A percentile compares a stretch with the other conserved stretches of the same genome.
phyloP scores from a whole-genome alignment of 2,113 vertebrate species.

The Seriola aureovittata region DNA sequence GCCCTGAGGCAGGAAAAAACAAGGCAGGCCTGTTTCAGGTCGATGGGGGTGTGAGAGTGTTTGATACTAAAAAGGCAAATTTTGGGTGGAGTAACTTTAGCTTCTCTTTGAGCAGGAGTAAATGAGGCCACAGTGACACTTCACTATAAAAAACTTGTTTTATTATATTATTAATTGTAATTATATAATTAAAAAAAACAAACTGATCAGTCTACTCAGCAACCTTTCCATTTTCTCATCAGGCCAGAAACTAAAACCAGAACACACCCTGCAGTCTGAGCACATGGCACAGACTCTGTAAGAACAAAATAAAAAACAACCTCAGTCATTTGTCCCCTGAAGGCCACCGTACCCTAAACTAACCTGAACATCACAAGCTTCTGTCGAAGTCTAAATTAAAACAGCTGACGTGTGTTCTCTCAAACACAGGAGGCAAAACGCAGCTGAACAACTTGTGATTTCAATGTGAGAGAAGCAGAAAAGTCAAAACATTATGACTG shows the following conservation, averaged over 20 bases:
- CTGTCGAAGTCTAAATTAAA: background rate
- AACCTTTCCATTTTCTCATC: too few relatives aligned
- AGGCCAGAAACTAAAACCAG: too few relatives aligned
- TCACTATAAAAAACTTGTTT: too few relatives aligned
- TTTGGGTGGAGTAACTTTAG: too few relatives aligned
- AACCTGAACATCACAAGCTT: conserved; percentile 38
- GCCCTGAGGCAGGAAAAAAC: conserved; percentile 27
- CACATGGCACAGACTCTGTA: background rate
- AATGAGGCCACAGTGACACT: too few relatives aligned
- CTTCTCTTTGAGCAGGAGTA: too few relatives aligned
- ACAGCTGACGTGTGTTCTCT: conserved; percentile 18
- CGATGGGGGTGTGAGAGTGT: background rate
- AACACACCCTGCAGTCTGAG: conserved; percentile 10
- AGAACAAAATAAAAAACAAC: background rate
- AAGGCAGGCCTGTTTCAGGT: conserved; percentile 8
- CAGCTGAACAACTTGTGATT: conserved; percentile 50
- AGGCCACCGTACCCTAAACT: background rate
- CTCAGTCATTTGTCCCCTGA: background rate
- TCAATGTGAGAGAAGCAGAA: background rate
- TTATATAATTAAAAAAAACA: too few relatives aligned
- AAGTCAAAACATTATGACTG: background rate
- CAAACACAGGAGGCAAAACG: too few relatives aligned
- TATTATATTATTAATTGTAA: too few relatives aligned
- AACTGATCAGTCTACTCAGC: too few relatives aligned
- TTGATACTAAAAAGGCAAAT: too few relatives aligned